Evolutionary conservation across 1,140 invertebrate species (phyloP), one percentile per base, ranked within the genome.

Genomic region (Drosophila baimaii): DNA sequence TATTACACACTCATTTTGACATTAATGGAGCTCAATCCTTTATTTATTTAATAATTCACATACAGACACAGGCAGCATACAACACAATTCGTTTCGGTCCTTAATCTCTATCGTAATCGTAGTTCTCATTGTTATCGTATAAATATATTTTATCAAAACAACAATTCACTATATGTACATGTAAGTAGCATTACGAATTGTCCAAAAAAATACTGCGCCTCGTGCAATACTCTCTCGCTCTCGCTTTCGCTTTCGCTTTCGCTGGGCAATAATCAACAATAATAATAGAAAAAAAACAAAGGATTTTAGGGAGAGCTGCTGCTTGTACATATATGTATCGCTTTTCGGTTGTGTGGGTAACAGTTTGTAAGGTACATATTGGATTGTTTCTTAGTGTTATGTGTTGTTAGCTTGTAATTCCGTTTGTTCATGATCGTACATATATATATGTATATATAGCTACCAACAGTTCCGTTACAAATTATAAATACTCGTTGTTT

Each of bases 61-160:
- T 37, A 46, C 57, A 64, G 56, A 43, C 46, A 52, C 31, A 37
- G 33, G 31, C 37, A 31, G 54, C 49, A 37, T 35, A 58, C 65
- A 71, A 72, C 41, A 57, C 62, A 76, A 74, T 61, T 54, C 39
- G 35, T 46, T 73, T 73, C 46, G 35, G 33, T 47, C 62, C 72
- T 76, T 76, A 59, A 63, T 44, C 49, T 43, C 58, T 75, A 51
- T 43, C 43, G 49, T 65, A 75, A 68, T 41, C 37, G 54, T 66
- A 78, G 23, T 52, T 25, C 54, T 43, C 44, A 63, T 17, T 13
- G 56, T 66, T 65, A 39, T 57, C 55, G 47, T 69, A 77, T 77
- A 83, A 63, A 84, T 84, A 85, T 85, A 63, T 85, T 37, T 71
- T 84, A 84, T 86, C 83, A 88, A 86, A 88, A 86, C 79, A 88